Conservation (phyloP, 2,113 vertebrate genomes). For the Trogon surrucura region DNA sequence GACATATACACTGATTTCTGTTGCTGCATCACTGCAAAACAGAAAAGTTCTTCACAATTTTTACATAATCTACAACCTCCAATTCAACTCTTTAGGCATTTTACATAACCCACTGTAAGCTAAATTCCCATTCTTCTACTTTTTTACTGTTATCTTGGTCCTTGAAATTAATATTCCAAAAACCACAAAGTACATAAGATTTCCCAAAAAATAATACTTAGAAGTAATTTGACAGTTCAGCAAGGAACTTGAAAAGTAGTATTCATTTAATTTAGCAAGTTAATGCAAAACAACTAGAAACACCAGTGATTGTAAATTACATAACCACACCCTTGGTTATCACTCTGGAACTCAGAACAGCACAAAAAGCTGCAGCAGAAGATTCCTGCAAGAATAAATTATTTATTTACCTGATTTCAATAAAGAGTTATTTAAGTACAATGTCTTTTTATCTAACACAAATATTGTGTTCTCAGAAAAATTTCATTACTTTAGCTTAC, state of each 20-base stretch:
- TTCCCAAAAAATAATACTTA: not conserved
- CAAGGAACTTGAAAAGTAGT: not conserved
- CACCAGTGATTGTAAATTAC: not conserved
- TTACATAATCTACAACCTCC: not conserved
- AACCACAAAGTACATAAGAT: not conserved
- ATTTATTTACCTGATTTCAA: not conserved
- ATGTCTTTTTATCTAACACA: not conserved
- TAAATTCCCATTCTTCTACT: not conserved
- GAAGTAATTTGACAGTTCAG: not conserved
- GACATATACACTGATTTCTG: not conserved
- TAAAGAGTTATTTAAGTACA: not conserved
- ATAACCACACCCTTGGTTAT: not conserved
- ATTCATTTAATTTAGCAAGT: not conserved
- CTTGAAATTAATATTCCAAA: not conserved
- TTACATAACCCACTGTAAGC: not conserved
- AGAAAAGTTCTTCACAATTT: not conserved
- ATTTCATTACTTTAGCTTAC: not conserved
- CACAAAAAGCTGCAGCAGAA: not conserved
- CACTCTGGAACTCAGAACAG: not conserved
- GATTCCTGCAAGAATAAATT: not conserved
- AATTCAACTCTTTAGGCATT: not conserved
- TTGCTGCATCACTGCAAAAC: not conserved
- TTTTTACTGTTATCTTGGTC: not conserved
- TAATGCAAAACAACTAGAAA: not conserved
- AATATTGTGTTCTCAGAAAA: not conserved